Percentiles rank a stretch among this genome's conserved stretches.
Conservation (phyloP, 2,888 invertebrate genomes). For the Allygus modestus region DNA sequence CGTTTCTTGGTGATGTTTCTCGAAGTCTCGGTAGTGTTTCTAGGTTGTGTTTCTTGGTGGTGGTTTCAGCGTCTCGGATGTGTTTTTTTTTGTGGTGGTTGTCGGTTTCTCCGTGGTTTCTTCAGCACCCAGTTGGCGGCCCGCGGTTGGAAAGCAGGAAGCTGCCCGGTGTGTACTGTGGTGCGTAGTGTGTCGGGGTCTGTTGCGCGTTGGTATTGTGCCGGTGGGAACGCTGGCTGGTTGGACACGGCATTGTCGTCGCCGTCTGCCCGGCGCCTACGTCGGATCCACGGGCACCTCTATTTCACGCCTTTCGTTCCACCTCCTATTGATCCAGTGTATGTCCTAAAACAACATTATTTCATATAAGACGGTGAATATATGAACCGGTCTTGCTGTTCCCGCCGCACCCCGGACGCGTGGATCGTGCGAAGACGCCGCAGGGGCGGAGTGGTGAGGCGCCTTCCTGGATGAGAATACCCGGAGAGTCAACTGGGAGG, state of each 20-base stretch:
- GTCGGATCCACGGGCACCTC: conserved; percentile 20
- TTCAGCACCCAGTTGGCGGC: no score
- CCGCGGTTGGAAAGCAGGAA: not conserved
- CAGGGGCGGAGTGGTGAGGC: not conserved
- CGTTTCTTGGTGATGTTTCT: no score
- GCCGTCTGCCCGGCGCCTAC: conserved; percentile 18
- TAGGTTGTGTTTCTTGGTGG: no score
- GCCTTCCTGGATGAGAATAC: no score
- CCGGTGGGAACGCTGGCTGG: conserved; percentile 25
- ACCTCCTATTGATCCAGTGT: conserved; percentile 50
- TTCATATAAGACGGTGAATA: conserved; percentile 44
- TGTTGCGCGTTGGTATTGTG: conserved; percentile 28
- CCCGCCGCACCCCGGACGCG: not conserved
- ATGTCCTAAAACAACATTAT: conserved; percentile 57
- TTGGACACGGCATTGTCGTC: conserved; percentile 52
- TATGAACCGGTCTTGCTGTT: conserved; percentile 24
- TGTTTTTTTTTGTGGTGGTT: no score
- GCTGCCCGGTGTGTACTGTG: not conserved
- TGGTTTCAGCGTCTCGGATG: no score
- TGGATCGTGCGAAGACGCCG: not conserved
- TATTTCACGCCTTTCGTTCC: conserved; percentile 57
- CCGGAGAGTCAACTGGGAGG: no score
- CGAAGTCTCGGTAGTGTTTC: no score
- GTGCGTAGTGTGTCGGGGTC: not conserved
- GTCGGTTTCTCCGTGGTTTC: no score